Evolutionary conservation across 2,888 invertebrate genomes (phyloP).

Genomic region (Dicycla oo): DNA sequence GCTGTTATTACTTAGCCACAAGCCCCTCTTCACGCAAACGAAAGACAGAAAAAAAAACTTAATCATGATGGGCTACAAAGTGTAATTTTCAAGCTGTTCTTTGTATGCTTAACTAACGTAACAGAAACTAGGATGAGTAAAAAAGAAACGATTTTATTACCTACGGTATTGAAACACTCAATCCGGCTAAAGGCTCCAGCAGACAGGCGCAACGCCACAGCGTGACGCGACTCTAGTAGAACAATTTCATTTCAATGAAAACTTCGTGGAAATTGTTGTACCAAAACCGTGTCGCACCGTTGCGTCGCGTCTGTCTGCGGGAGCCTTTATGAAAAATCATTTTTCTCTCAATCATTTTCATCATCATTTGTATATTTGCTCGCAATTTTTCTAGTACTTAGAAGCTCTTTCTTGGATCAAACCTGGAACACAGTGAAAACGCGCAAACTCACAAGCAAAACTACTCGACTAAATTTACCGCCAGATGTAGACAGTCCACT

Average conservation of each 20-base stretch:
- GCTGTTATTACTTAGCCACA: too few species aligned
- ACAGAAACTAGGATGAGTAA: background rate
- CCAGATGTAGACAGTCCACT: constrained; percentile 46
- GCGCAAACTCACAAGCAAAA: background rate
- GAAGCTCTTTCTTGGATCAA: background rate
- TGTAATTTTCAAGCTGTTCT: too few species aligned
- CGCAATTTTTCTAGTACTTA: background rate
- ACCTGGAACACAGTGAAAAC: background rate
- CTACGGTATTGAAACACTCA: background rate
- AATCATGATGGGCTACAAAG: background rate
- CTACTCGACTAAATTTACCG: constrained; percentile 20
- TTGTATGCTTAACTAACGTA: too few species aligned
- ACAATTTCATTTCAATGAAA: too few species aligned
- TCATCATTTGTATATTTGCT: background rate
- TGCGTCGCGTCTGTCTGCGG: too few species aligned
- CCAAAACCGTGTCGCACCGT: too few species aligned
- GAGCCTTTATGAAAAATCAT: background rate
- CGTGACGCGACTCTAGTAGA: too few species aligned
- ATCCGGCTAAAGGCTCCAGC: background rate
- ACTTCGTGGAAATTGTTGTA: too few species aligned
- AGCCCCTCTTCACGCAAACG: too few species aligned
- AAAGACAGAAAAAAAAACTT: too few species aligned
- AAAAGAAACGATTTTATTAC: background rate
- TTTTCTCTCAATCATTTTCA: background rate
- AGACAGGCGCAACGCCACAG: too few species aligned